These are phyloP conservation scores for Sebastiscus tertius DNA, from an alignment of 2,797 vertebrate species.

Conservation along the genomic window DNA sequence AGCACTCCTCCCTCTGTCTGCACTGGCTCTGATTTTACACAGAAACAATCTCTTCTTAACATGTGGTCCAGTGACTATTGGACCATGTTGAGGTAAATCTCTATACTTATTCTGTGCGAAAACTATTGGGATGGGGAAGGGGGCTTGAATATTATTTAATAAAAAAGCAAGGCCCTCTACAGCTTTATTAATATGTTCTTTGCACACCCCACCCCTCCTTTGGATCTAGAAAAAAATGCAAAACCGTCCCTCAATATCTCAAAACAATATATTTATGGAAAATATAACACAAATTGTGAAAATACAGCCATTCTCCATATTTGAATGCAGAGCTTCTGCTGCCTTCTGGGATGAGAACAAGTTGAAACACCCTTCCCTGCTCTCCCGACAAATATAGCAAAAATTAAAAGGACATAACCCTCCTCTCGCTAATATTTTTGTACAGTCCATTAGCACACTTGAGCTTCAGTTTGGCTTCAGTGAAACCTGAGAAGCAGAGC, in stretches of 20 bases:
- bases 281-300: background rate
- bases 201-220: no score
- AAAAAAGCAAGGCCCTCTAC: background rate
- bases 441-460: background rate
- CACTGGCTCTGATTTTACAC: background rate
- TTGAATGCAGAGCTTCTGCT: background rate
- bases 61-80: background rate
- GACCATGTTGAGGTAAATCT: slow-evolving; percentile 2
- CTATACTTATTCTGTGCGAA: background rate
- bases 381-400: background rate
- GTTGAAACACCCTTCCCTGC: background rate
- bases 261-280: background rate
- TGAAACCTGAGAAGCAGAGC: background rate
- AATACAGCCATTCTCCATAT: background rate
- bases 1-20: background rate
- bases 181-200: background rate
- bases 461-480: background rate
- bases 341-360: background rate
- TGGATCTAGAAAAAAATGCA: background rate
- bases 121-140: background rate
- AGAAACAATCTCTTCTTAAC: background rate
- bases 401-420: background rate
- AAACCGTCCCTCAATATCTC: background rate
- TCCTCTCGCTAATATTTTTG: background rate
- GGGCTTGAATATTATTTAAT: background rate